Evolutionary conservation across 1,140 invertebrate species (phyloP).

Genomic region (Drosophila equinoxialis): DNA sequence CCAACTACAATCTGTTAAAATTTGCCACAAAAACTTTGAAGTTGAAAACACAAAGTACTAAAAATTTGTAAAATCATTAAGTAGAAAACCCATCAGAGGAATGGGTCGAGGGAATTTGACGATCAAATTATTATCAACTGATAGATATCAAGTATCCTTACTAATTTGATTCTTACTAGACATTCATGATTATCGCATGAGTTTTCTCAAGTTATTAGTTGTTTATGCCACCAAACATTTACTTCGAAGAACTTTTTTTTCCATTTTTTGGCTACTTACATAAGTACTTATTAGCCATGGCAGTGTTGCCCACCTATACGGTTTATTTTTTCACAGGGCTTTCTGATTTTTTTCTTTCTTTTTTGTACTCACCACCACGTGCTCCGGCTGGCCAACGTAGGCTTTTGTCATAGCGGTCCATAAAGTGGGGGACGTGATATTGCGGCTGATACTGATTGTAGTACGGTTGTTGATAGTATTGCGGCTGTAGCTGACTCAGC

Average conservation of each 20-base stretch:
- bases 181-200: not conserved
- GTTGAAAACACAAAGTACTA: no score
- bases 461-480: conserved; percentile 67
- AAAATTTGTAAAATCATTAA: no score
- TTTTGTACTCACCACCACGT: conserved; percentile 56
- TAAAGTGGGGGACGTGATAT: conserved; percentile 74
- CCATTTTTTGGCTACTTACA: not conserved
- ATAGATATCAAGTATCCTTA: no score
- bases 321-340: no score
- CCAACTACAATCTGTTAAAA: not conserved
- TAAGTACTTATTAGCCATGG: not conserved
- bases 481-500: conserved; percentile 69
- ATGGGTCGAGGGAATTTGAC: no score
- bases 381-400: conserved; percentile 70
- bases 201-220: not conserved
- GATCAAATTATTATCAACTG: no score
- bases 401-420: conserved; percentile 81
- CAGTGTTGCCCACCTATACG: not conserved
- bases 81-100: no score
- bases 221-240: not conserved
- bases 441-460: conserved; percentile 73
- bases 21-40: conserved; percentile 11
- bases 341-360: no score
- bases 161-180: no score
- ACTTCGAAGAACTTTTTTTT: no score